These are phyloP conservation scores for Holocentrus rufus DNA, from an alignment of 2,797 vertebrate genomes.

Conservation along the genomic window DNA sequence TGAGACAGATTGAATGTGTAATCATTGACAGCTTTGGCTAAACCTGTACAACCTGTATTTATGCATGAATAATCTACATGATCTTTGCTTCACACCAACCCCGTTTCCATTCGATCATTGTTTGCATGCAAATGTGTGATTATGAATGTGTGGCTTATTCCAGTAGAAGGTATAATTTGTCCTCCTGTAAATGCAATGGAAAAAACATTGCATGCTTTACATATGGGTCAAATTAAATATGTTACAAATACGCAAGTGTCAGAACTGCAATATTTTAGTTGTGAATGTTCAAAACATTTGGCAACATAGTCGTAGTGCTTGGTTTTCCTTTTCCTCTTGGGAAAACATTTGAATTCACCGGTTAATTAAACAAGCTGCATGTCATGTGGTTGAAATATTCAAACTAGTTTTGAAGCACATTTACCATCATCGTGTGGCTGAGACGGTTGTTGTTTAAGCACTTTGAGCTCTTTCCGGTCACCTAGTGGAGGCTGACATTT, in stretches of 20 bases:
- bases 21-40: background rate
- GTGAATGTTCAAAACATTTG: background rate
- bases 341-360: background rate
- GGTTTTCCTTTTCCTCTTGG: background rate
- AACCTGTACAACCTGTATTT: constrained; percentile 38
- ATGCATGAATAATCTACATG: background rate
- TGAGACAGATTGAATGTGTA: background rate
- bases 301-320: background rate
- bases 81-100: constrained; percentile 4
- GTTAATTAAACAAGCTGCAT: background rate
- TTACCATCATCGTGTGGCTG: background rate
- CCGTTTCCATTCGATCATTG: constrained; percentile 51
- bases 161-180: background rate
- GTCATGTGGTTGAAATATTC: background rate
- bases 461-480: constrained; percentile 27
- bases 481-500: no score
- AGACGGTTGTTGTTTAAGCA: constrained; percentile 2
- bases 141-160: constrained; percentile 16
- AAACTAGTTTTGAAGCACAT: background rate
- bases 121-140: constrained; percentile 30
- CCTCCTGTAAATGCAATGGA: background rate
- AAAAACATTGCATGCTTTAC: background rate
- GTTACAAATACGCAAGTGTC: no score
- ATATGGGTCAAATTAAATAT: background rate
- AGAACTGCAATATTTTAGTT: no score